phyloP scores from a whole-genome alignment of 2,888 invertebrate species.

The Glaucopsyche alexis region DNA sequence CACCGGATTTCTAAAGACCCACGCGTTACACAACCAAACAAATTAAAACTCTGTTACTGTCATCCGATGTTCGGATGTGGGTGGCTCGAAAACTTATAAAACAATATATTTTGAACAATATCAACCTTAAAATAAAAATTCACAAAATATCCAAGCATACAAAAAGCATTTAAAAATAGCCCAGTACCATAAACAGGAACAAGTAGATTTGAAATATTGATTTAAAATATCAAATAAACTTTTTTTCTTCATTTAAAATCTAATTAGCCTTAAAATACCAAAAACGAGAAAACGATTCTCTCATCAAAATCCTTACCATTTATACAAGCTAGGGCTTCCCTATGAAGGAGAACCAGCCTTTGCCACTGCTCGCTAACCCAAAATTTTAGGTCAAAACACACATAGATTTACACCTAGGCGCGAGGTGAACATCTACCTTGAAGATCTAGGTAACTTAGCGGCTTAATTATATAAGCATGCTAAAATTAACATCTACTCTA shows the following conservation, averaged over 20 bases:
- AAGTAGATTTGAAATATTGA: too few relatives aligned
- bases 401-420: conserved; percentile 9
- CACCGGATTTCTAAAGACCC: conserved; percentile 55
- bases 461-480: conserved; percentile 26
- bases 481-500: conserved; percentile 11
- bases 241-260: too few relatives aligned
- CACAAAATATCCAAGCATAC: not conserved
- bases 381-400: conserved; percentile 24
- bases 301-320: too few relatives aligned
- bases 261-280: too few relatives aligned
- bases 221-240: too few relatives aligned
- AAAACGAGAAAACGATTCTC: too few relatives aligned
- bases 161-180: too few relatives aligned
- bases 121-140: not conserved
- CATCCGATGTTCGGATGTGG: conserved; percentile 56
- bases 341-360: too few relatives aligned
- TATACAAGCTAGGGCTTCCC: too few relatives aligned
- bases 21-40: conserved; percentile 52
- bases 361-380: not conserved
- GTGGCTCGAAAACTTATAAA: conserved; percentile 44
- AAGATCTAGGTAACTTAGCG: conserved; percentile 41
- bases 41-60: conserved; percentile 48
- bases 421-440: conserved; percentile 34
- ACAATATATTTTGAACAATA: conserved; percentile 20
- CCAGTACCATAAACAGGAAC: too few relatives aligned